Evolutionary conservation across 2,113 vertebrate species (phyloP), one percentile per base, ranked within the genome.

Genomic region (Oxygymnocypris stewartii): DNA sequence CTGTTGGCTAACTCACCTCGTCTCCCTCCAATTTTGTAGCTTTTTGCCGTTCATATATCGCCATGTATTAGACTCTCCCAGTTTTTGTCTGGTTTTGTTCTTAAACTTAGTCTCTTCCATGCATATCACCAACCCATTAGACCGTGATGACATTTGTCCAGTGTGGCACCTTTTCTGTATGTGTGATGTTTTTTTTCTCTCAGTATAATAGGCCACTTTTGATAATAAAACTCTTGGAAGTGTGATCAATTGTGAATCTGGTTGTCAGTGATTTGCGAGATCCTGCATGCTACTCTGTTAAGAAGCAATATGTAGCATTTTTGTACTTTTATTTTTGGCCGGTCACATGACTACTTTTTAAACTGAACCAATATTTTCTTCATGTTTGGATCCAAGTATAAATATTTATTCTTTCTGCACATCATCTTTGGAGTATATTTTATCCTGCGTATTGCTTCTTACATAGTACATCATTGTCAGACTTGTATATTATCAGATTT

Each of bases 181-280:
- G 87, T 14, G 49, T 89, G 88, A 88, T 74, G 76, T 78, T 18
- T 54, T 78, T 78, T 49, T 49, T 4, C 40, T 51, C 73, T 88
- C 78, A 82, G 74, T 88, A 89, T 86, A 77, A 86, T 89, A 88
- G 87, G 84, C 86, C 88, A 87, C 81, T 87, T 89, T 89, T 89
- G 88, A 89, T 89, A 89, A 89, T 89, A 89, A 89, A 89, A 85
- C 80, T 89, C 79, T 86, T 88, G 67, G 83, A 85, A 83, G 49
- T 84, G 69, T 87, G 63, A 61, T 67, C 25, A 61, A 8, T 77
- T 77, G 40, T 82, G 6, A n/a, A 6, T 76, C 69, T 82, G 79
- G 42, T 31, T 54, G 31, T 83, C 16, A 82, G 42, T 80, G 78
- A 23, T 61, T 80, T 80, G 35, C 4, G 35, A 63, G 57, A 2